Evolutionary conservation across 2,888 invertebrate species (phyloP).

Genomic region (Apodemia mormo): DNA sequence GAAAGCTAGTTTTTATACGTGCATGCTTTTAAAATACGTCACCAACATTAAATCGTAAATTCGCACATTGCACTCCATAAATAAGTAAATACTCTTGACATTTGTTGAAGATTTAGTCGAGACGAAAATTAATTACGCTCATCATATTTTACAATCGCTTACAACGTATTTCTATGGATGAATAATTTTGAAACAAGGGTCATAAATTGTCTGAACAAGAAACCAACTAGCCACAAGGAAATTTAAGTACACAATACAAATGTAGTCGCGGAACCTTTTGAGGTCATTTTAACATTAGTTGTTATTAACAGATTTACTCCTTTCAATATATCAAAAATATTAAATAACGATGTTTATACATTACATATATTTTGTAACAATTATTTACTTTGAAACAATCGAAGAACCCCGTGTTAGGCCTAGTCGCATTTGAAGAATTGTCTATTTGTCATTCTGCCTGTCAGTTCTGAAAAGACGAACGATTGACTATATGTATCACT

Average conservation of each 20-base stretch:
- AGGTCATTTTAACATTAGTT: slow-evolving; percentile 16
- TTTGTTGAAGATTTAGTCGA: slow-evolving; percentile 21
- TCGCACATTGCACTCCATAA: not conserved
- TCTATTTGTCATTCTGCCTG: no score
- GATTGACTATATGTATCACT: no score
- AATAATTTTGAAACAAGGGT: slow-evolving; percentile 31
- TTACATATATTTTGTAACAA: no score
- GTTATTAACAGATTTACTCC: no score
- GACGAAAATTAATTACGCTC: slow-evolving; percentile 32
- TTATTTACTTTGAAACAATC: no score
- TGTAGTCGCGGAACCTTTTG: slow-evolving; percentile 19
- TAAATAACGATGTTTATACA: no score
- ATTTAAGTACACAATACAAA: slow-evolving; percentile 32
- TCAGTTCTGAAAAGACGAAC: no score
- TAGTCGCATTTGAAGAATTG: no score
- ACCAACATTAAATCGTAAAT: not conserved
- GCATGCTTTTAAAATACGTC: not conserved
- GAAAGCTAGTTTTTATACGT: no score
- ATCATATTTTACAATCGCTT: slow-evolving; percentile 32
- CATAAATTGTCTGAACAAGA: slow-evolving; percentile 32
- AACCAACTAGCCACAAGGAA: slow-evolving; percentile 24
- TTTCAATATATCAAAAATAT: no score
- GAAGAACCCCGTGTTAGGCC: no score
- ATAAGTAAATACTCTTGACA: slow-evolving; percentile 1
- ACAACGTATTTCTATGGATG: slow-evolving; percentile 30